Percentiles rank a stretch among this genome's conserved stretches.
Conservation (phyloP, 1,140 invertebrate species). For the Mizuhopecten yessoensis region DNA sequence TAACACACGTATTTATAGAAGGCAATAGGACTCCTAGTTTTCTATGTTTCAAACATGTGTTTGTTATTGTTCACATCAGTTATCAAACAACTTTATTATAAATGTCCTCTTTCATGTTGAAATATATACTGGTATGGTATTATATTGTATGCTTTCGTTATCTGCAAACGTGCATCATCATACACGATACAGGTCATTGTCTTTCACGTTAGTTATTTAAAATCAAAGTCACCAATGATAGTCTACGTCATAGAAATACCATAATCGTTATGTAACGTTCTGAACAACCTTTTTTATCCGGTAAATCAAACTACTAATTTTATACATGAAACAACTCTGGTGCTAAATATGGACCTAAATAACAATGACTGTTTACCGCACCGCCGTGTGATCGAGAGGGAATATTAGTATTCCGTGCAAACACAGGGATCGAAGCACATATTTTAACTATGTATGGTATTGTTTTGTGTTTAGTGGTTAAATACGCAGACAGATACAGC, state of each 20-base stretch:
- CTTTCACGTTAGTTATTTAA: not conserved
- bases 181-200: not conserved
- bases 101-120: not conserved
- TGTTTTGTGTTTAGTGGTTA: conserved; percentile 35
- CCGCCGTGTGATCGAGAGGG: not conserved
- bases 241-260: not conserved
- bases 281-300: not conserved
- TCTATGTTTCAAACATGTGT: not conserved
- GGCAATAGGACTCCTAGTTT: not conserved
- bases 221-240: not conserved
- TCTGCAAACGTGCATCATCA: not conserved
- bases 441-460: not conserved
- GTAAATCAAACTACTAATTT: not conserved
- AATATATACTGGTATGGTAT: not conserved
- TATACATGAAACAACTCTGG: not conserved
- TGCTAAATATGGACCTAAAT: not conserved
- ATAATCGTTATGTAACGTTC: conserved; percentile 9
- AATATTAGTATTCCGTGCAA: not conserved
- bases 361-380: not conserved
- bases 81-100: not conserved
- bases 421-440: conserved; percentile 3
- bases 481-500: not conserved
- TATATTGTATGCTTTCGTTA: not conserved
- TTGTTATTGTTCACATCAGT: not conserved
- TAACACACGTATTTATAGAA: not conserved